A percentile compares a stretch with the other conserved stretches of the same genome.
phyloP scores from a whole-genome alignment of 2,888 invertebrate species.

The Sphinx pinastri region DNA sequence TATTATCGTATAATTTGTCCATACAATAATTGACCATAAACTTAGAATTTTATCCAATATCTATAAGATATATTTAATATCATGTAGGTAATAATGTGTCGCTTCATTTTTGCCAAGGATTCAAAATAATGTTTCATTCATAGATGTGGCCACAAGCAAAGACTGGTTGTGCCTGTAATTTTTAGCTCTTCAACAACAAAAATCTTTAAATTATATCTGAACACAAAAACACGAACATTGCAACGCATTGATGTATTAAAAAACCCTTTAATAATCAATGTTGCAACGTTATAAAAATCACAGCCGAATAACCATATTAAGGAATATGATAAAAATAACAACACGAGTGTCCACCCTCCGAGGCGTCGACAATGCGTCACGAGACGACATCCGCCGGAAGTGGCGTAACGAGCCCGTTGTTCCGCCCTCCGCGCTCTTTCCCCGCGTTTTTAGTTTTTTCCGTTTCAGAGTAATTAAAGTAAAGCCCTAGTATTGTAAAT shows the following conservation, averaged over 20 bases:
- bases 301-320: constrained; percentile 54
- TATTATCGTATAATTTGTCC: too few species aligned
- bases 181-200: too few species aligned
- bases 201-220: not conserved
- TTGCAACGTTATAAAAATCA: constrained; percentile 7
- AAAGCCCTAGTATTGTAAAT: not conserved
- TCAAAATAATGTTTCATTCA: too few species aligned
- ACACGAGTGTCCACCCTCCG: constrained; percentile 73
- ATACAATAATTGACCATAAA: too few species aligned
- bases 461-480: constrained; percentile 3
- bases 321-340: constrained; percentile 73
- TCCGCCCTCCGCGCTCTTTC: constrained; percentile 54
- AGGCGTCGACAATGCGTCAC: constrained; percentile 76
- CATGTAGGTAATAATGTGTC: too few species aligned
- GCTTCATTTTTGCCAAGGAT: too few species aligned
- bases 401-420: constrained; percentile 81
- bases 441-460: constrained; percentile 47
- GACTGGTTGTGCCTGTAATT: too few species aligned
- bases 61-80: too few species aligned
- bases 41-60: too few species aligned
- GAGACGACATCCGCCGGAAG: constrained; percentile 81
- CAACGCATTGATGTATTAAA: too few species aligned
- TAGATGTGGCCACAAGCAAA: too few species aligned
- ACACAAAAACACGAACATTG: not conserved
- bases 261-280: too few species aligned